These are phyloP conservation scores for Brachystomella parvula DNA, from an alignment of 1,140 invertebrate species.

Conservation along the genomic window DNA sequence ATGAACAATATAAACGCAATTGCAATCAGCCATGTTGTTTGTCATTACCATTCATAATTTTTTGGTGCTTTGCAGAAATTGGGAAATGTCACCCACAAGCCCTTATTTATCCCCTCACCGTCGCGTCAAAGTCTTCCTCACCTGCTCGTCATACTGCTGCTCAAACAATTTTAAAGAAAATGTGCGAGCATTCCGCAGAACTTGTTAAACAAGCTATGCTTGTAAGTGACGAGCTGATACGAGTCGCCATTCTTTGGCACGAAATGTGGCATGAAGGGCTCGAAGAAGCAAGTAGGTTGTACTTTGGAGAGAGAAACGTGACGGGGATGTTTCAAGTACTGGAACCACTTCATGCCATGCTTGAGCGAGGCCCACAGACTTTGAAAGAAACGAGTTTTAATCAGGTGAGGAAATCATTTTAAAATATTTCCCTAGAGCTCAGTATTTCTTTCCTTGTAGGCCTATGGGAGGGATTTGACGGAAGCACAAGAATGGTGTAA, in stretches of 20 bases:
- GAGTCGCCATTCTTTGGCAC: slow-evolving; percentile 98
- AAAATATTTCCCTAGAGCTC: not conserved
- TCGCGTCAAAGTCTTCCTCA: slow-evolving; percentile 91
- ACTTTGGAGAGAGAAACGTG: slow-evolving; percentile 91
- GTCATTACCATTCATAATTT: too few species aligned
- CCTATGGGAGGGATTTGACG: slow-evolving; percentile 85
- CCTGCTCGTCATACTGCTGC: slow-evolving; percentile 75
- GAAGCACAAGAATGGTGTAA: slow-evolving; percentile 93
- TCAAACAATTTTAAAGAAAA: slow-evolving; percentile 87
- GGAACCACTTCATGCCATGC: slow-evolving; percentile 87
- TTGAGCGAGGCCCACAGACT: slow-evolving; percentile 88
- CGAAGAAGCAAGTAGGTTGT: slow-evolving; percentile 84
- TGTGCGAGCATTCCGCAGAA: slow-evolving; percentile 85
- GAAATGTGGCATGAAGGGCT: slow-evolving; percentile 98
- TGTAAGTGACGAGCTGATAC: slow-evolving; percentile 86
- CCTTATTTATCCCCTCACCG: slow-evolving; percentile 92
- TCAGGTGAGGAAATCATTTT: slow-evolving; percentile 49
- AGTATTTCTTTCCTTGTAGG: slow-evolving; percentile 43
- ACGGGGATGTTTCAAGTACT: slow-evolving; percentile 92
- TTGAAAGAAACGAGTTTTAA: slow-evolving; percentile 95
- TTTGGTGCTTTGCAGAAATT: slow-evolving; percentile 24
- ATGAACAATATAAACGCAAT: slow-evolving; percentile 90
- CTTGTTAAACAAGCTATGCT: slow-evolving; percentile 88
- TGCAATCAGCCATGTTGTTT: slow-evolving; percentile 54
- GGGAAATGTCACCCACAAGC: slow-evolving; percentile 76